A percentile compares a stretch with the other conserved stretches of the same genome.
Conservation (phyloP, 1,140 invertebrate genomes). For the Periplaneta americana region DNA sequence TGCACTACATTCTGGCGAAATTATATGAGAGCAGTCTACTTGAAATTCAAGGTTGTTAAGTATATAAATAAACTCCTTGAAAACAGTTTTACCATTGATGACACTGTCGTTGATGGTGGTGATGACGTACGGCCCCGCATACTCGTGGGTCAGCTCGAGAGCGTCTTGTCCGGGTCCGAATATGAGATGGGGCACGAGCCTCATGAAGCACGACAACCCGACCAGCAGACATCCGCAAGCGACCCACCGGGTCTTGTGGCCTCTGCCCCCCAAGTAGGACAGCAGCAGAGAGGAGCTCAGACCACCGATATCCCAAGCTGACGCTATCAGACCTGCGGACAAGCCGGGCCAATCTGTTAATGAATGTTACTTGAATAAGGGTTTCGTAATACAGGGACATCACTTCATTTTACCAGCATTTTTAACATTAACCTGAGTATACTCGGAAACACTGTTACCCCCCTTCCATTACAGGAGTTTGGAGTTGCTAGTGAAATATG, state of each 20-base stretch:
- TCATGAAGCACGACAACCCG: slow-evolving; percentile 7
- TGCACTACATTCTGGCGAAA: too few relatives aligned
- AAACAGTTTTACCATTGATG: background rate
- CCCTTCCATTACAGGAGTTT: too few relatives aligned
- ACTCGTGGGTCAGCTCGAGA: slow-evolving; percentile 2
- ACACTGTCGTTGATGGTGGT: background rate
- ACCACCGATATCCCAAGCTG: slow-evolving; percentile 6
- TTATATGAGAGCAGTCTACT: too few relatives aligned
- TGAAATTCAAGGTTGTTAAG: too few relatives aligned
- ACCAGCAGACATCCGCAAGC: slow-evolving; percentile 4
- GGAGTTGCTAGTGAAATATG: too few relatives aligned
- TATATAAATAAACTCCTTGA: too few relatives aligned
- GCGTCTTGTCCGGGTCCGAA: slow-evolving; percentile 37
- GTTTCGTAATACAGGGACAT: too few relatives aligned
- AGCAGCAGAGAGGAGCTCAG: background rate
- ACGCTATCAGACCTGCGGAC: background rate
- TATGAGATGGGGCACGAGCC: slow-evolving; percentile 39
- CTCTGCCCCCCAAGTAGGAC: slow-evolving; percentile 12
- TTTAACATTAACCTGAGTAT: too few relatives aligned
- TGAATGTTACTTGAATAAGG: too few relatives aligned
- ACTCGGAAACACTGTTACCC: too few relatives aligned
- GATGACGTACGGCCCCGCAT: background rate
- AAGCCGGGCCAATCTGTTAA: too few relatives aligned
- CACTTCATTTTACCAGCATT: too few relatives aligned
- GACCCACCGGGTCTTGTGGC: slow-evolving; percentile 17